Base-by-base conservation (phyloP, 1,140 invertebrate genomes). In the Drosophila bocki region DNA sequence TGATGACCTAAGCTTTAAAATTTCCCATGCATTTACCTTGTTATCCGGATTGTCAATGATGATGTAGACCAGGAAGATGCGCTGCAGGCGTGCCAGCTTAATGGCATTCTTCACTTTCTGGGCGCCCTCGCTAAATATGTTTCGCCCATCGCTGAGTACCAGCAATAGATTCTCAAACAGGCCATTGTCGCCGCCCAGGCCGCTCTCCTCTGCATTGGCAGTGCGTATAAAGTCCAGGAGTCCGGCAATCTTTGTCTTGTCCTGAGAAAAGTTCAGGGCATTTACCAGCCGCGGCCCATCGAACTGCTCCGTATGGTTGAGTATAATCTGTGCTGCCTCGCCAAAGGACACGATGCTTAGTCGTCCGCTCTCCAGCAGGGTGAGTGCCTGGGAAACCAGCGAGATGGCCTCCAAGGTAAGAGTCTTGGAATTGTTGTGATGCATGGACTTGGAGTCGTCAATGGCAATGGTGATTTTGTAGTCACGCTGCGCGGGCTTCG, bases 391-490 rank as follows among this genome's bases (percentile, higher is more conserved):
- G 3, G 98, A 98, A 11, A 99, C 97, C 15, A 99, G 93, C 1
- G 98, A 97, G 3, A 99, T 94, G 19, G 98, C 98, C 92, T 99
- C 98, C 92, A 99, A 98, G 0, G 99, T 98, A 51, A 99, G 93
- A 84, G 97, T 96, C 93, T 97, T 97, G 19, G 97, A 97, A 91
- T 96, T 95, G 93, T 97, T 98, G 86, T 98, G 96, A 12, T 95
- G 94, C 97, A 98, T 98, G 62, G 97, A 97, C 51, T 97, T 97
- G 0, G 99, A 99, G 93, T 99, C 98, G 93, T 99, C 99, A 9
- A 99, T 95, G 2, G 99, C 99, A 13, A 99, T 94, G 33, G 98
- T 95, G 41, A 99, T 98, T 93, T 99, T 98, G 93, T 99, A 99
- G 78, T 99, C 96, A 58, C 99, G 94, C 92, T 99, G 98, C 0